These are phyloP conservation scores for Palythoa caribaeorum DNA, from an alignment of 92 coral and sea anemone species.

Conservation along the genomic window DNA sequence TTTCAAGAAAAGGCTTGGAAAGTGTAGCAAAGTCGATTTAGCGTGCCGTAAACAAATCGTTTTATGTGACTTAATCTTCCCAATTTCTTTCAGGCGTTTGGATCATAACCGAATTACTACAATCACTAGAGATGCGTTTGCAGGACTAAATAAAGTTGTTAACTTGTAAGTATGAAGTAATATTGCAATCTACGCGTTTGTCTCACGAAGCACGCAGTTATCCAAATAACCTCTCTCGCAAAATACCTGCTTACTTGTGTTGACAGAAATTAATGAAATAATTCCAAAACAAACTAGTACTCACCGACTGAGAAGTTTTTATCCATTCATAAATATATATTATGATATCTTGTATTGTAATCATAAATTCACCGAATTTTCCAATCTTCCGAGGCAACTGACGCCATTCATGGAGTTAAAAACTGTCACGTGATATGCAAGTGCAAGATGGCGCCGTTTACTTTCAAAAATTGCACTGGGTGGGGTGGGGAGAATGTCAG, in stretches of 20 bases:
- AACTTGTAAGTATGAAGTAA: conserved; percentile 72
- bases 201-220: neutral
- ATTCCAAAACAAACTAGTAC: neutral
- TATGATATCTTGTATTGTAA: no score
- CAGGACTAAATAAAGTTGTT: conserved; percentile 59
- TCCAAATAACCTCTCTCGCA: neutral
- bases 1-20: neutral
- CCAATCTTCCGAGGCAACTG: neutral
- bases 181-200: neutral
- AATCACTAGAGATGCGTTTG: conserved; percentile 74
- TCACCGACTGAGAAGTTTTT: neutral
- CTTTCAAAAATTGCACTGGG: neutral
- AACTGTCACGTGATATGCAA: neutral
- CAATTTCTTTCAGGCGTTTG: conserved; percentile 66
- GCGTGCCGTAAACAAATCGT: neutral
- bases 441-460: neutral
- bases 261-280: neutral
- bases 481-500: neutral
- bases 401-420: neutral
- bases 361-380: neutral
- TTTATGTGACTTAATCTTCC: neutral
- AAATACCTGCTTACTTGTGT: neutral
- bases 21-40: no score
- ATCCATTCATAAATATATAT: neutral
- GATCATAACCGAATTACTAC: conserved; percentile 85